phyloP scores from a whole-genome alignment of 2,888 invertebrate species.

The Cecidostiba fungosa region DNA sequence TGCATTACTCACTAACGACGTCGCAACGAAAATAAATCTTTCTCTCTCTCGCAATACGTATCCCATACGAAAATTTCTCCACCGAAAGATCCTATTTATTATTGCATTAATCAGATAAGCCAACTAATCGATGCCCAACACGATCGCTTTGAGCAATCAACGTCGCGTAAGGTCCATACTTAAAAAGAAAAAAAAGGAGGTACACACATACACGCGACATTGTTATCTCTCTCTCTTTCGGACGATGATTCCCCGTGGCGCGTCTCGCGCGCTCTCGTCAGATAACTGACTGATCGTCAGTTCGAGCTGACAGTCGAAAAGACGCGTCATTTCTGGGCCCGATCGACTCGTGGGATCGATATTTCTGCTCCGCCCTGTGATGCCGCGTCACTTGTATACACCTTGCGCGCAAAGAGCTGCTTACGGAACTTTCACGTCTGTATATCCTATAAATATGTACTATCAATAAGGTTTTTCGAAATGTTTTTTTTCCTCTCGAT shows the following conservation, averaged over 20 bases:
- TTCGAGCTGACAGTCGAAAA: constrained; percentile 69
- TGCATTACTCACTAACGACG: constrained; percentile 3
- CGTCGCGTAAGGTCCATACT: constrained; percentile 24
- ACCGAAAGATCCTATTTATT: constrained; percentile 48
- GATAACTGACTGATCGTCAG: constrained; percentile 71
- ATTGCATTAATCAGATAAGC: constrained; percentile 52
- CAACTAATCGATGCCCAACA: constrained; percentile 43
- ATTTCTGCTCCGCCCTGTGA: constrained; percentile 61
- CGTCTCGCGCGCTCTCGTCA: constrained; percentile 68
- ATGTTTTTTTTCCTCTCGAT: not conserved
- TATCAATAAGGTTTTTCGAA: constrained; percentile 4
- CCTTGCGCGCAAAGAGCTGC: not conserved
- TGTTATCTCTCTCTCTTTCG: constrained; percentile 54
- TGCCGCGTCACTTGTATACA: constrained; percentile 46
- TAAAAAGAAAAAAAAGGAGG: constrained; percentile 55
- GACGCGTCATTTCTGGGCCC: constrained; percentile 70
- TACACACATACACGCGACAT: constrained; percentile 6
- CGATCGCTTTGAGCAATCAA: constrained; percentile 53
- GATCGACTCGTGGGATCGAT: constrained; percentile 66
- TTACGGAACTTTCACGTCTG: constrained; percentile 4
- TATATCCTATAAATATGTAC: not conserved
- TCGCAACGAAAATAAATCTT: not conserved
- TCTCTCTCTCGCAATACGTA: not conserved
- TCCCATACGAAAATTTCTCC: constrained; percentile 13
- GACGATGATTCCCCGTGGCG: constrained; percentile 70